Base-by-base conservation (phyloP, 2,113 vertebrate species). In the Bujurquina vittata region DNA sequence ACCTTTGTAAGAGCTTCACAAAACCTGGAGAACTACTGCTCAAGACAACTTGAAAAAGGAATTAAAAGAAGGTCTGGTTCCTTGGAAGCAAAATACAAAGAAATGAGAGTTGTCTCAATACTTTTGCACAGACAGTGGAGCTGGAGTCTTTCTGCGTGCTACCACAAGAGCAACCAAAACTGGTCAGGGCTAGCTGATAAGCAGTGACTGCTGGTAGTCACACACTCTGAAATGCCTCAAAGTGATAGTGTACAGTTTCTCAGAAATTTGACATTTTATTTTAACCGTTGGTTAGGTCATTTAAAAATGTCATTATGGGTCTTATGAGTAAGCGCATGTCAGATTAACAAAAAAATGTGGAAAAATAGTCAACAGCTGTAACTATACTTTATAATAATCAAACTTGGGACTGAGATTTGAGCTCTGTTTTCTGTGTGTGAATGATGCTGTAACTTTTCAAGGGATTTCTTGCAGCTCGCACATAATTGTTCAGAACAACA, bases 391-490 rank as follows among this genome's bases (percentile, higher is more conserved):
- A 40, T 55, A 80, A 20, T 10, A 77, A 33, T 9, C 4, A 10
- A 5, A 76, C 23, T 29, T 20, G 31, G 46, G 29, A 49, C 15
- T 23, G 9, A 84, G 52, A 55, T 73, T 20, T 59, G 40, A 20
- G 52, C 18, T 46, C 6, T 20, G 22, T 56, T 88, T 40, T 80
- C 31, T 35, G 67, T 43, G 54, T 56, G 46, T 61, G 75, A 87
- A 79, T 55, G 54, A 90, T 87, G 73, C 40, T 3, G 31, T 83
- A 84, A 92, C 88, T 89, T 89, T 90, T 88, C 40, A 75, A 75
- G 60, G 77, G 82, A 79, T 90, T 15, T 18, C 79, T 72, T 54
- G 62, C 57, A 77, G 78, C 69, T 23, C 54, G 59, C 3, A 3
- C 62, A 52, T 77, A 77, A 86, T 85, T 87, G 77, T 86, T 78